Evolutionary conservation across 2,113 vertebrate genomes (phyloP).

Genomic region (Nerophis lumbriciformis): DNA sequence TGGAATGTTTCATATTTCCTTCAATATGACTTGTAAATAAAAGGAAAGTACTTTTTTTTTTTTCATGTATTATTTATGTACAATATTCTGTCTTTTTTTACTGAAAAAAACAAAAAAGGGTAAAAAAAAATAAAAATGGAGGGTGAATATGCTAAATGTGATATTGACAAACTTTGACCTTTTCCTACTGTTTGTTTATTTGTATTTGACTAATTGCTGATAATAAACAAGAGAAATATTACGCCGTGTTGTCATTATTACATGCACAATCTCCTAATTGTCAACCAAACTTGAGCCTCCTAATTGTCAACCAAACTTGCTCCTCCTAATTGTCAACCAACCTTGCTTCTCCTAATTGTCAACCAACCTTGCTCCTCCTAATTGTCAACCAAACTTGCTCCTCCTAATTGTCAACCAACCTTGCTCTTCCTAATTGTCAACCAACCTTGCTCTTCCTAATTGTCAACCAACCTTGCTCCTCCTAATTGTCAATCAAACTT

Average conservation of each 20-base stretch:
- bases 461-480: no score
- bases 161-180: slow-evolving; percentile 45
- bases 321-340: no score
- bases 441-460: no score
- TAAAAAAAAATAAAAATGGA: neutral
- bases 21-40: slow-evolving; percentile 88
- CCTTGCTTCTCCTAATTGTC: no score
- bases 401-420: no score
- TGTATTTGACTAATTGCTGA: slow-evolving; percentile 87
- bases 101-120: slow-evolving; percentile 46
- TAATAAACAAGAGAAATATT: slow-evolving; percentile 79
- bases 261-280: no score
- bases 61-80: slow-evolving; percentile 80
- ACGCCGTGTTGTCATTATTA: neutral
- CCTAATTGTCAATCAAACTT: no score
- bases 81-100: slow-evolving; percentile 78
- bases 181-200: slow-evolving; percentile 87
- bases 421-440: no score
- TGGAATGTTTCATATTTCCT: slow-evolving; percentile 75
- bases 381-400: no score
- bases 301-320: no score
- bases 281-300: no score
- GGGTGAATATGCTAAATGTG: slow-evolving; percentile 56
- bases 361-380: no score
- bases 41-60: slow-evolving; percentile 69